These are phyloP conservation scores for Ciconia stormi DNA, from an alignment of 2,113 vertebrate genomes.

Conservation along the genomic window DNA sequence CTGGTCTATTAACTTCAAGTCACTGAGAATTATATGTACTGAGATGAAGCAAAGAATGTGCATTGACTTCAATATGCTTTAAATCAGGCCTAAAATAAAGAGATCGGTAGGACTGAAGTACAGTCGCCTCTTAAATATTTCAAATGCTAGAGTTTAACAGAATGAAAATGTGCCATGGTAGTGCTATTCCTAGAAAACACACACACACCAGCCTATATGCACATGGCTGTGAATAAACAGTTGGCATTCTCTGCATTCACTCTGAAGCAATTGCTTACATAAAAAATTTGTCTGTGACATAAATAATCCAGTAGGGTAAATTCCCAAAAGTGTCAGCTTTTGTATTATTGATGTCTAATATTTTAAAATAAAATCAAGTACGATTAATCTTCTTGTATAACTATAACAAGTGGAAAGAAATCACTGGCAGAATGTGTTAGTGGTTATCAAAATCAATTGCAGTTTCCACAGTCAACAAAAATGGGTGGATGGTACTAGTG, in stretches of 20 bases:
- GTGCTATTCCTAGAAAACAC: neutral
- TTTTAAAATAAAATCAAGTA: slow-evolving; percentile 57
- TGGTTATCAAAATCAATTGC: slow-evolving; percentile 22
- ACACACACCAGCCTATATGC: neutral
- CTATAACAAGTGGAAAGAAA: slow-evolving; percentile 14
- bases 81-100: slow-evolving; percentile 39
- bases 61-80: neutral
- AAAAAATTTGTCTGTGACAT: slow-evolving; percentile 22
- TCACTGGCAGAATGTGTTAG: neutral
- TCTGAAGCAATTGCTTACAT: slow-evolving; percentile 32
- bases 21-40: neutral
- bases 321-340: slow-evolving; percentile 22
- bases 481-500: neutral
- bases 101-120: neutral
- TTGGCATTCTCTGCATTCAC: neutral
- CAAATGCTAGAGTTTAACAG: neutral
- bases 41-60: slow-evolving; percentile 11
- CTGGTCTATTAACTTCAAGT: slow-evolving; percentile 38
- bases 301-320: slow-evolving; percentile 54
- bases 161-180: neutral
- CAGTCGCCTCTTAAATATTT: slow-evolving; percentile 14
- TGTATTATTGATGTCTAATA: slow-evolving; percentile 46
- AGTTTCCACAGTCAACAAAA: neutral
- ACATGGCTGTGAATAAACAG: neutral
- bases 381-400: slow-evolving; percentile 32